Base-by-base conservation (phyloP, 37 sponge, comb jelly and placozoan species). In the Aplysina aerophoba region DNA sequence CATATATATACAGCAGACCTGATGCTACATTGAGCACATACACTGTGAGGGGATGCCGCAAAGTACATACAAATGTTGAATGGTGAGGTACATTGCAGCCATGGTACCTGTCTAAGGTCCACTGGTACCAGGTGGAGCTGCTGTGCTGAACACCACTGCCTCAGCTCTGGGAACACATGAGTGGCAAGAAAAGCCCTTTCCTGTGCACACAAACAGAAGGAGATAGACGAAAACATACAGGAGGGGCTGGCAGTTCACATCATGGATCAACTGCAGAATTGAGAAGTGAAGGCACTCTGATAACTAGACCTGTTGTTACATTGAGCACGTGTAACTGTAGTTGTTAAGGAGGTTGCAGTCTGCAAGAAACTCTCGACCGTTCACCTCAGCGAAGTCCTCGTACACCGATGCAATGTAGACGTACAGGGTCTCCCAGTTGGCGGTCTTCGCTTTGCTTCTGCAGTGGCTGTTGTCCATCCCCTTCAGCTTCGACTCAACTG, bases 371-470 rank as follows among this genome's bases (percentile, higher is more conserved):
- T 28, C 62, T 40, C 14, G 53, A 28, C 19, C 35, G 0, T 73
- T 72, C 53, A 84, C 85, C 37, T 59, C 24, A 1, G 31, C 63
- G 15, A 84, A 84, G 55, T 84, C 85, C 14, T 69, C 33, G 57
- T 55, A 84, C 35, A 61, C 53, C 36, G 85, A 84, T 38, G 73
- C 85, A 69, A 84, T 73, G 74, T 84, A 84, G 38, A 71, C 41
- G 73, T 84, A 57, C n/a, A 84, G 41, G 24, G 83, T 83, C n/a
- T 64, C 31, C 24, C 80, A 17, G 80, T 54, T 30, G 55, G 35
- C 21, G 50, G 50, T 44, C 50, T 44, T 44, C 50, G 50, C 50
- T 44, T 44, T 44, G 6, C 8, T 44, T 44, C 50, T 44, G 50
- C 8, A 44, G 50, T 44, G 50, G 50, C 50, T 44, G 50, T 8